Conservation (phyloP, 2,888 invertebrate species). For the Xestobium rufovillosum region DNA sequence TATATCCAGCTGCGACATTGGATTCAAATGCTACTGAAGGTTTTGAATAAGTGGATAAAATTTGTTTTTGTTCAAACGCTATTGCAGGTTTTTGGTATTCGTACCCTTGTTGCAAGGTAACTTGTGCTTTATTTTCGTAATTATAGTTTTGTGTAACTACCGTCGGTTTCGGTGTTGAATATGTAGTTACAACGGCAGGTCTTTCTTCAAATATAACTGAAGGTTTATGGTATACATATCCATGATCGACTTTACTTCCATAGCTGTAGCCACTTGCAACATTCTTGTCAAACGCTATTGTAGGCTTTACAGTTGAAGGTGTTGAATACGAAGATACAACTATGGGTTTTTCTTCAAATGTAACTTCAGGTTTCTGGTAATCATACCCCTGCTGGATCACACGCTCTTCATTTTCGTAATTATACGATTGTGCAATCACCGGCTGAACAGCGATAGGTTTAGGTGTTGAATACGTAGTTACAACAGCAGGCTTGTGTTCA, state of each 20-base stretch:
- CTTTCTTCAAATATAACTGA: constrained; percentile 35
- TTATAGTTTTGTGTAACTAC: constrained; percentile 1
- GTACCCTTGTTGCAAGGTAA: constrained; percentile 17
- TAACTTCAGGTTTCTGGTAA: constrained; percentile 33
- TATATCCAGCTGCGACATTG: no score
- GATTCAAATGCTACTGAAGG: no score
- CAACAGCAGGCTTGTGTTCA: constrained; percentile 34
- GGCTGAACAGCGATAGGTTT: constrained; percentile 5
- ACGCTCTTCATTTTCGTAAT: neutral
- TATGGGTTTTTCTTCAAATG: constrained; percentile 40
- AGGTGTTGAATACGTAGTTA: constrained; percentile 14
- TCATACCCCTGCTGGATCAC: constrained; percentile 29
- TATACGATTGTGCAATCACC: neutral
- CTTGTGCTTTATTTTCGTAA: constrained; percentile 8
- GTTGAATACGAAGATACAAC: constrained; percentile 4
- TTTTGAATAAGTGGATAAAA: no score
- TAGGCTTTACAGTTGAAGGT: constrained; percentile 5
- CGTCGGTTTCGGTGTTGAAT: constrained; percentile 1
- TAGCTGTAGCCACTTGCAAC: constrained; percentile 1
- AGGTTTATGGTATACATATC: constrained; percentile 34
- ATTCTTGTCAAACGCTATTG: constrained; percentile 1
- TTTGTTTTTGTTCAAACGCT: constrained; percentile 10
- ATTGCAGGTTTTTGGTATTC: constrained; percentile 20
- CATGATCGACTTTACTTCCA: constrained; percentile 13
- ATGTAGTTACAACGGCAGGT: constrained; percentile 25